Percentiles rank a stretch among this genome's conserved stretches.
Evolutionary conservation across 2,888 invertebrate genomes (phyloP).

Genomic region (Tenthredo distinguenda): DNA sequence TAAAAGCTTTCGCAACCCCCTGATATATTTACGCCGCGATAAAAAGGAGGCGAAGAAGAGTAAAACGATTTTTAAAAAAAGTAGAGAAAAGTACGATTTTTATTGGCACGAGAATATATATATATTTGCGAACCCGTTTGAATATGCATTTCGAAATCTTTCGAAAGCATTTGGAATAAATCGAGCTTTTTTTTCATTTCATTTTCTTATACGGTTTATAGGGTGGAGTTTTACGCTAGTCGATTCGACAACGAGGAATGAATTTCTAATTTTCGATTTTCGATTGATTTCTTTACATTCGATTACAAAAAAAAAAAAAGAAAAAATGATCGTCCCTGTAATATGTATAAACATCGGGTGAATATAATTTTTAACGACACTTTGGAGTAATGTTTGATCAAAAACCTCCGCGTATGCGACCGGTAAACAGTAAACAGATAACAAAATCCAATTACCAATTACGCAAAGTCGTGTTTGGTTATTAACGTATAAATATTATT

Average conservation of each 20-base stretch:
- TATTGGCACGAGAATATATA: background rate
- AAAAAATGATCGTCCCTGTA: no score
- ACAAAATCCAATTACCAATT: constrained; percentile 48
- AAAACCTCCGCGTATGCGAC: background rate
- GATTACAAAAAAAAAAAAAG: no score
- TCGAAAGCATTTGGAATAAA: background rate
- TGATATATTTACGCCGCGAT: background rate
- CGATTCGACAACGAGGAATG: background rate
- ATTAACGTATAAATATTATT: constrained; percentile 47
- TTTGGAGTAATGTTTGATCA: background rate
- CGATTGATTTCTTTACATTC: no score
- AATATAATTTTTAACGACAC: background rate
- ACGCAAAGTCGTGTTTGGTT: constrained; percentile 35
- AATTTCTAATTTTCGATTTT: background rate
- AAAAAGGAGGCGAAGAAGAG: background rate
- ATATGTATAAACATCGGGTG: background rate
- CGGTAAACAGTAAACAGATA: constrained; percentile 37
- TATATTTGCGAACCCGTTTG: background rate
- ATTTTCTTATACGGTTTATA: background rate
- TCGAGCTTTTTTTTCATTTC: background rate
- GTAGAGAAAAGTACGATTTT: background rate
- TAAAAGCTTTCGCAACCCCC: background rate
- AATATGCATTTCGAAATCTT: constrained; percentile 17
- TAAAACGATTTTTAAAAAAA: no score
- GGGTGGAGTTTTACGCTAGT: background rate